Base-by-base conservation (phyloP, 1,140 invertebrate genomes). In the Magallana ariakensis region DNA sequence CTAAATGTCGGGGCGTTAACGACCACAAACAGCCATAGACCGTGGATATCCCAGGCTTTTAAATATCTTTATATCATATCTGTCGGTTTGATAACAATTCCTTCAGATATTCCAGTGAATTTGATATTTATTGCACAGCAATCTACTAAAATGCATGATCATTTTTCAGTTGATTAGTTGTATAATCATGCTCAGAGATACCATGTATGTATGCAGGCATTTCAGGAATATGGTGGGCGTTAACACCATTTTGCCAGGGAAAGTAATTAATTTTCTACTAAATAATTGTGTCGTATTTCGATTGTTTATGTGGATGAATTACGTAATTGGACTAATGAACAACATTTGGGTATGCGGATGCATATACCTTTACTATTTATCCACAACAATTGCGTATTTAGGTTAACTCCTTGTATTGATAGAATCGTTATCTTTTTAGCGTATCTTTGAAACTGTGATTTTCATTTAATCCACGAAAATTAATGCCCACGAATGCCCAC, bases 101-200 rank as follows among this genome's bases (percentile, higher is more conserved):
- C 11, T 75, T 75, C 11, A 75, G 66, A 75, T 75, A 33, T 26
- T 75, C 19, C 33, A 75, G 15, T 13, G 66, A 75, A 75, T 75
- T 26, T 75, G 66, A 75, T 75, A 75, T 75, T 75, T 75, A 75
- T 75, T 75, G 22, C 66, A 11, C 13, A 75, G 66, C 22, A 75
- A 75, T 75, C 66, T 75, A 13, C 66, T 75, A 75, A 75, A 75
- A 75, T 9, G 22, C 11, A n/a, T 75, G 66, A 75, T 75, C 66
- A 22, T 75, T 75, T 75, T 75, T 75, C 66, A 75, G 66, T 75
- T 75, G 66, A 75, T 75, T 75, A 75, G 66, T 26, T 75, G 66
- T 46, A 75, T 26, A 13, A 75, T 11, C 22, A 33, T 26, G 33
- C 66, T 11, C 5, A 46, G 6, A 26, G 66, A 75, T 75, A 75